Evolutionary conservation across 2,888 invertebrate species (phyloP), one percentile per base, ranked within the genome.

Genomic region (Drosophila glabriapex): DNA sequence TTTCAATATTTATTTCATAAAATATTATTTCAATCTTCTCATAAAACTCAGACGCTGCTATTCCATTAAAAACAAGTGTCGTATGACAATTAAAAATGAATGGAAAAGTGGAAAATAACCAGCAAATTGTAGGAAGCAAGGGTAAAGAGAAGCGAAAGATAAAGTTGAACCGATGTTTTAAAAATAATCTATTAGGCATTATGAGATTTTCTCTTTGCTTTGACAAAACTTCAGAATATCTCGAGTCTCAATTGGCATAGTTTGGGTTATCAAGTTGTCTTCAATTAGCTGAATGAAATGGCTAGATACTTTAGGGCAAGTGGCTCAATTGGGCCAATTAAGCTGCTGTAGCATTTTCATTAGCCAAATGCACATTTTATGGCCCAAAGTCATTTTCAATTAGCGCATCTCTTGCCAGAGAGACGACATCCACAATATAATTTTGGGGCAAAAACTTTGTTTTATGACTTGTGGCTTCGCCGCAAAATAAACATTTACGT

Each of bases 401-500:
- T 85, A 89, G 86, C 84, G 76, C 69, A 56, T 72, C 55, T 63
- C 59, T 56, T 43, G 65, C 50, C 63, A 74, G 50, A 74, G 46
- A 62, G 78, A 66, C 52, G 64, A 68, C 72, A 75, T 75, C 46
- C 68, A 73, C 76, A 68, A 84, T 77, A 78, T 85, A 85, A 85
- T 89, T 86, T 84, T 76, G 54, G 73, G 56, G 56, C 58, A 64
- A 75, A 85, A 87, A 89, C 77, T 89, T 86, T 85, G 82, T 89
- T 86, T 87, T 87, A 89, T 89, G 89, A 73, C 83, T 83, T 68
- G 73, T 83, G 85, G 74, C 80, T 86, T 75, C 73, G 53, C 73
- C 73, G 63, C 73, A 79, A 80, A 80, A 85, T 85, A 85, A 85
- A 89, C 86, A 85, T 85, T 88, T 86, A 76, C 70, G 82, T 89